phyloP scores from a whole-genome alignment of 2,888 invertebrate genomes.

The Drosophila borborema region DNA sequence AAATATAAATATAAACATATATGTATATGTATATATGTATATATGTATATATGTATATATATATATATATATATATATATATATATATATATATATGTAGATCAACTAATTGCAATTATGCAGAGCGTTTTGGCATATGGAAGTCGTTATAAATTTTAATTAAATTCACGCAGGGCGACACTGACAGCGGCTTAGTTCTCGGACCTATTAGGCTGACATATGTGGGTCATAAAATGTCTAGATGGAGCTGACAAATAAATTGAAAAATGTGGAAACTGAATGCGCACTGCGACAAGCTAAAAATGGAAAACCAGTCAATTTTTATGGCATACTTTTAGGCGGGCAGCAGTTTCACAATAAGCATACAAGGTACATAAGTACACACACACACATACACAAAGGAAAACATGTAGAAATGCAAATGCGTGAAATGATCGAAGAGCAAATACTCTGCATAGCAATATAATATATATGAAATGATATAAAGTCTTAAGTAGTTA shows the following conservation, averaged over 20 bases:
- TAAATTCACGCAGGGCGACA: constrained; percentile 34
- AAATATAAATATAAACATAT: no score
- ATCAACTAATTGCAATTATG: constrained; percentile 44
- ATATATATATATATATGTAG: constrained; percentile 2
- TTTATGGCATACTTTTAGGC: constrained; percentile 60
- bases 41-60: background rate
- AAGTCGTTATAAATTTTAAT: constrained; percentile 53
- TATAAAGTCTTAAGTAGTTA: background rate
- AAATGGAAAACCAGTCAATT: constrained; percentile 64
- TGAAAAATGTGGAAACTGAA: constrained; percentile 39
- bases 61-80: background rate
- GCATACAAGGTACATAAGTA: constrained; percentile 20
- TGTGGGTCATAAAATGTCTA: constrained; percentile 57
- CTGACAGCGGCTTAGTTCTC: constrained; percentile 35
- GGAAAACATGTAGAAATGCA: background rate
- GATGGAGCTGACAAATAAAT: constrained; percentile 38
- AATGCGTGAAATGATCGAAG: background rate
- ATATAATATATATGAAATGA: background rate
- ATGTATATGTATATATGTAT: background rate
- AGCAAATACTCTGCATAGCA: background rate
- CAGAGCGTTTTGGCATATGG: constrained; percentile 30
- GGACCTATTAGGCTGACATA: constrained; percentile 60
- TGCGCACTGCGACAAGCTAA: constrained; percentile 63
- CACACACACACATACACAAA: constrained; percentile 16
- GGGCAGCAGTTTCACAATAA: constrained; percentile 33